A percentile compares a stretch with the other conserved stretches of the same genome.
These are phyloP conservation scores for Xestia c-nigrum DNA, from an alignment of 2,888 invertebrate genomes.

Conservation along the genomic window DNA sequence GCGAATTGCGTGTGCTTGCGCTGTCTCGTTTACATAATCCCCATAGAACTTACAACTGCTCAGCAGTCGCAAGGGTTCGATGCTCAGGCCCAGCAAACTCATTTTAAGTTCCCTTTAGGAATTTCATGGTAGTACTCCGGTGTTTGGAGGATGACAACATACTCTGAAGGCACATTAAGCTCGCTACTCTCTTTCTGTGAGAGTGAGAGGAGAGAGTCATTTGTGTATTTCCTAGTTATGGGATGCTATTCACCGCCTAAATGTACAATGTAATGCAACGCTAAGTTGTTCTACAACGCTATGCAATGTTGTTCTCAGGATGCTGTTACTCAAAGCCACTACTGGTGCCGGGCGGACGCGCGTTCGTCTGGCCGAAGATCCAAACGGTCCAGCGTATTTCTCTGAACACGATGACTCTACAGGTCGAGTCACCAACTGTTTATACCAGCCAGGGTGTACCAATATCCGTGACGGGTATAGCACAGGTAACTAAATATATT, in stretches of 20 bases:
- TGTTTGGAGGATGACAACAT: background rate
- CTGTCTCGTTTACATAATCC: background rate
- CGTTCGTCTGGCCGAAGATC: slow-evolving; percentile 99
- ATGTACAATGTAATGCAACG: background rate
- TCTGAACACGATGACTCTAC: slow-evolving; percentile 98
- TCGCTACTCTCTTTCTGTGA: background rate
- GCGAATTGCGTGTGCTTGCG: background rate
- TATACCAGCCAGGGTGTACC: slow-evolving; percentile 99
- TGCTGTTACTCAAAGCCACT: slow-evolving; percentile 98
- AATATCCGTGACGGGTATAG: slow-evolving; percentile 99
- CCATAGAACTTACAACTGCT: background rate
- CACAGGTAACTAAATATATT: slow-evolving; percentile 91
- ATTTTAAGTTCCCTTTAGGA: background rate
- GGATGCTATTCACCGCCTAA: background rate
- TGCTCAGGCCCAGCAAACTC: too few relatives aligned
- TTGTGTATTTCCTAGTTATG: background rate
- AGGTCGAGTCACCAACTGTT: slow-evolving; percentile 98
- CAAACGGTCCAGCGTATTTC: slow-evolving; percentile 97
- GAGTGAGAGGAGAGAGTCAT: background rate
- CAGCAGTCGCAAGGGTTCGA: background rate
- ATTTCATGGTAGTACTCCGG: background rate
- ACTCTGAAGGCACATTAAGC: background rate
- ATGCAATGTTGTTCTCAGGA: slow-evolving; percentile 90
- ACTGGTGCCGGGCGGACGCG: slow-evolving; percentile 98
- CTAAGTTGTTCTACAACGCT: background rate